Percentiles rank a stretch among this genome's conserved stretches.
These are phyloP conservation scores for Drosophila mauritiana DNA, from an alignment of 1,140 invertebrate species.

Conservation along the genomic window DNA sequence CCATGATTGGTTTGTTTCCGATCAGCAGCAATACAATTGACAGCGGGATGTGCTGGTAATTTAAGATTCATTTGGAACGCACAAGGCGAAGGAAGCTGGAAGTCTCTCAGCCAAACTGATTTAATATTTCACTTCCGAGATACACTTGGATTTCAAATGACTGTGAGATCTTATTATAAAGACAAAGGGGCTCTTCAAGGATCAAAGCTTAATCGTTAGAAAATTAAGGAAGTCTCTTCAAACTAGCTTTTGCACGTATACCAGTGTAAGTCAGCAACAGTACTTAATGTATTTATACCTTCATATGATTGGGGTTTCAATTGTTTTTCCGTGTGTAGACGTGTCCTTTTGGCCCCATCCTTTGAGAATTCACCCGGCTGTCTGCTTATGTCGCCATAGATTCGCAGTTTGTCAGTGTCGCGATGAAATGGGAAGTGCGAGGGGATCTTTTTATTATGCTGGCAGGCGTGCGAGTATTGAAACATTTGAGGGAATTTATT, in stretches of 20 bases:
- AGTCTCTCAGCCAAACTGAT: constrained; percentile 18
- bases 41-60: constrained; percentile 55
- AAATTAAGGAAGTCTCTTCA: too few relatives aligned
- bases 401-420: constrained; percentile 50
- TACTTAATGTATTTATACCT: too few relatives aligned
- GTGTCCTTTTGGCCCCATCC: constrained; percentile 4
- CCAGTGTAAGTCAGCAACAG: too few relatives aligned
- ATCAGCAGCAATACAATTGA: constrained; percentile 42
- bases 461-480: constrained; percentile 67
- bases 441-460: constrained; percentile 67
- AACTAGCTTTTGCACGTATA: too few relatives aligned
- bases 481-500: constrained; percentile 83
- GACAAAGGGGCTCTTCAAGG: too few relatives aligned
- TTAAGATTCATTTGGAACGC: constrained; percentile 49
- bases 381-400: constrained; percentile 47
- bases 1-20: constrained; percentile 25
- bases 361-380: constrained; percentile 20
- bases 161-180: background rate
- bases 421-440: constrained; percentile 8
- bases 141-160: background rate
- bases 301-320: too few relatives aligned
- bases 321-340: background rate
- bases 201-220: too few relatives aligned
- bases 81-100: constrained; percentile 5
- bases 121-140: constrained; percentile 46